phyloP scores from a whole-genome alignment of 1,140 invertebrate genomes.

The Vollenhovia emeryi region DNA sequence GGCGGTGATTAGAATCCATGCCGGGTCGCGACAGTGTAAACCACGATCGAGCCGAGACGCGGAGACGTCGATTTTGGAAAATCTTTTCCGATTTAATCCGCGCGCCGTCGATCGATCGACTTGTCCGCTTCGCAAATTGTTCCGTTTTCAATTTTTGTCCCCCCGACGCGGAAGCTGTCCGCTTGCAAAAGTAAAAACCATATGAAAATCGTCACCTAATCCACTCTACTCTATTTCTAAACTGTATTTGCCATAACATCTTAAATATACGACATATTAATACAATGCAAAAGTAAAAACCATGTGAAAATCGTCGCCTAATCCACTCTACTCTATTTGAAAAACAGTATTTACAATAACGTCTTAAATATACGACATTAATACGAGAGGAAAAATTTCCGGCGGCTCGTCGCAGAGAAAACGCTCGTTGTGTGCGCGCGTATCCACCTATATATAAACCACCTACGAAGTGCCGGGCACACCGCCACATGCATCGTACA shows the following conservation, averaged over 20 bases:
- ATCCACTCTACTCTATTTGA: neutral
- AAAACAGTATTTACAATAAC: neutral
- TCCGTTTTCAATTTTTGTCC: neutral
- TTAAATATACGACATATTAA: neutral
- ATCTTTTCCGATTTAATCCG: neutral
- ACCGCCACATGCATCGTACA: conserved; percentile 42
- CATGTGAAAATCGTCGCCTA: neutral
- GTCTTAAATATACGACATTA: neutral
- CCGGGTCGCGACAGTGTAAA: neutral
- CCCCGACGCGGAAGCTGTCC: neutral
- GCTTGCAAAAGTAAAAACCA: neutral
- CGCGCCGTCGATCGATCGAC: neutral
- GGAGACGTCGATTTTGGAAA: neutral
- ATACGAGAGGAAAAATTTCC: neutral
- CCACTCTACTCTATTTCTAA: neutral
- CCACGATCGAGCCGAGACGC: neutral
- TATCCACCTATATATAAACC: conserved; percentile 49
- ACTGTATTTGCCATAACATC: neutral
- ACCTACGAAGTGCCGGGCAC: conserved; percentile 26
- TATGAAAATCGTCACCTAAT: neutral
- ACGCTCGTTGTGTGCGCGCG: neutral
- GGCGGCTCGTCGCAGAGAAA: neutral
- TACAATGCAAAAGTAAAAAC: neutral
- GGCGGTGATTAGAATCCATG: neutral
- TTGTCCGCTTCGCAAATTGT: neutral